Conservation (phyloP, 2,888 invertebrate genomes). For the Malthinus flaveolus region DNA sequence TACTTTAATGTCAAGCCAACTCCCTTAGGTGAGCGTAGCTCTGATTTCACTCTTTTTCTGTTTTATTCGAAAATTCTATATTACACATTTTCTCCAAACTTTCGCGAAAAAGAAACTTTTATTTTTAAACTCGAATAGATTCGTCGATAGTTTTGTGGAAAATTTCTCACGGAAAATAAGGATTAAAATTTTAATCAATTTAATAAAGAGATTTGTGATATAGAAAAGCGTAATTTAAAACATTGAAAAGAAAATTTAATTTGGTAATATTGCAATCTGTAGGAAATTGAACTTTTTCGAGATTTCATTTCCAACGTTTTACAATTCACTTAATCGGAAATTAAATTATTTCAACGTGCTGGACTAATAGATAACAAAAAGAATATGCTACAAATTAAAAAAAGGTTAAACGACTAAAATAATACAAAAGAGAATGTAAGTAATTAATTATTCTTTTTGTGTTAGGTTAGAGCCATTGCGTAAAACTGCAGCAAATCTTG, state of each 20-base stretch:
- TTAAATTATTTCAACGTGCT: slow-evolving; percentile 15
- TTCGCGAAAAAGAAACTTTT: not conserved
- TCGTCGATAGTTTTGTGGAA: too few relatives aligned
- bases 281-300: slow-evolving; percentile 27
- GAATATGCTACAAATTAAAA: too few relatives aligned
- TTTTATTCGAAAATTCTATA: not conserved
- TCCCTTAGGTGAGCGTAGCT: slow-evolving; percentile 21
- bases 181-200: slow-evolving; percentile 21
- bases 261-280: slow-evolving; percentile 24
- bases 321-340: slow-evolving; percentile 13
- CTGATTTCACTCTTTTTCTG: slow-evolving; percentile 19
- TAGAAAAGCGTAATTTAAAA: slow-evolving; percentile 16
- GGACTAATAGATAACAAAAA: too few relatives aligned
- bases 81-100: not conserved
- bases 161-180: not conserved
- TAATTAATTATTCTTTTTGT: too few relatives aligned
- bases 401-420: too few relatives aligned
- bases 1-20: slow-evolving; percentile 28
- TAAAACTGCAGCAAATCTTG: too few relatives aligned
- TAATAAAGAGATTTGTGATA: slow-evolving; percentile 16
- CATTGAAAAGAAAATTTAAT: slow-evolving; percentile 22
- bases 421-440: too few relatives aligned
- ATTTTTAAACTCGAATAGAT: too few relatives aligned
- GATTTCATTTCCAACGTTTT: slow-evolving; percentile 19
- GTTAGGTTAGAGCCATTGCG: too few relatives aligned